These are phyloP conservation scores for Gasteruption jaculator DNA, from an alignment of 2,888 invertebrate species.

Conservation along the genomic window DNA sequence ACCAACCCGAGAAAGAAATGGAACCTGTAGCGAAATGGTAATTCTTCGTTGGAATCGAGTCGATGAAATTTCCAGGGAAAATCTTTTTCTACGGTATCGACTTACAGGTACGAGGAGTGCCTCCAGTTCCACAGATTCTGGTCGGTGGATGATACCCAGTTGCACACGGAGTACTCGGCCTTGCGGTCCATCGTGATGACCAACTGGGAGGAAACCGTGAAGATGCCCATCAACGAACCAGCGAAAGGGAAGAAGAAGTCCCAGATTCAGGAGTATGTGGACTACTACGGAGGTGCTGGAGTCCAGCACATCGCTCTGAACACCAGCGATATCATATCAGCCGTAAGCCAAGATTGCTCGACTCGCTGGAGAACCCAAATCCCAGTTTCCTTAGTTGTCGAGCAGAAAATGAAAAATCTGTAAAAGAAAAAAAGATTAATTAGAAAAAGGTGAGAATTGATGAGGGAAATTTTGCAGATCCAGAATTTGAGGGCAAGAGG, in stretches of 20 bases:
- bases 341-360: constrained; percentile 69
- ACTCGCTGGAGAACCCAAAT: not conserved
- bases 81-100: constrained; percentile 10
- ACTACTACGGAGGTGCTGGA: constrained; percentile 96
- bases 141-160: constrained; percentile 95
- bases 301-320: constrained; percentile 99
- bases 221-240: constrained; percentile 98
- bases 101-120: constrained; percentile 65
- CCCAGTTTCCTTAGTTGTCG: too few species aligned
- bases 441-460: too few species aligned
- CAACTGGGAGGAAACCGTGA: constrained; percentile 96
- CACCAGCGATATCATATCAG: constrained; percentile 82
- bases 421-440: too few species aligned
- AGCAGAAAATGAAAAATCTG: too few species aligned
- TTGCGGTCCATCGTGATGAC: constrained; percentile 96
- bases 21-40: constrained; percentile 84
- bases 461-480: constrained; percentile 57
- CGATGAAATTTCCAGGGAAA: not conserved
- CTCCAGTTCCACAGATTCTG: constrained; percentile 85
- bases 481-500: constrained; percentile 76
- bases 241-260: constrained; percentile 91
- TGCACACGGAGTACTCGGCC: constrained; percentile 94
- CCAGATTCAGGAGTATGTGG: constrained; percentile 97
- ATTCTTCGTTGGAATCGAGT: constrained; percentile 18
- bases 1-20: constrained; percentile 92